Percentiles rank a stretch among this genome's conserved stretches.
These are phyloP conservation scores for Pangasius sanitwongsei DNA, from an alignment of 2,797 vertebrate genomes.

Conservation along the genomic window DNA sequence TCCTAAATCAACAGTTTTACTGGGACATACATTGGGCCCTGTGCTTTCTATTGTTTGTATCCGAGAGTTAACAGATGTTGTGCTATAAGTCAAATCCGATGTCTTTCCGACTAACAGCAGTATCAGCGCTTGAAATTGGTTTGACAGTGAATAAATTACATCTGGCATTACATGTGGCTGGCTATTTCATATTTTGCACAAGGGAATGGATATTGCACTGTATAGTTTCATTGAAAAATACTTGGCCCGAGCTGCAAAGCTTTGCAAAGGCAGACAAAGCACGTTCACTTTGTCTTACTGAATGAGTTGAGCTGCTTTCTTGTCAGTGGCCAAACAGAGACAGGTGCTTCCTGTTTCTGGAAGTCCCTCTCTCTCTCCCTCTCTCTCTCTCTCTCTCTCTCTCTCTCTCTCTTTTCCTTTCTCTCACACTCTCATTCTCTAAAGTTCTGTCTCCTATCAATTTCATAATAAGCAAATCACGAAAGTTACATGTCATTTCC, in stretches of 20 bases:
- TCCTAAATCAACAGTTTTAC: conserved; percentile 28
- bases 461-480: conserved; percentile 41
- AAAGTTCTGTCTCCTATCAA: conserved; percentile 30
- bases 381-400: conserved; percentile 31
- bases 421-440: conserved; percentile 27
- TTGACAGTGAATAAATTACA: conserved; percentile 55
- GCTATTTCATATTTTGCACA: conserved; percentile 57
- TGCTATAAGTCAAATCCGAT: conserved; percentile 42
- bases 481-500: conserved; percentile 38
- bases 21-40: not conserved
- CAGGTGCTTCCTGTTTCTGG: conserved; percentile 66
- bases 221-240: conserved; percentile 61
- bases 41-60: conserved; percentile 28
- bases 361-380: conserved; percentile 44
- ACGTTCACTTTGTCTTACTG: conserved; percentile 60
- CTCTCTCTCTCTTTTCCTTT: conserved; percentile 4
- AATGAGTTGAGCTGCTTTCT: conserved; percentile 60
- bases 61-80: conserved; percentile 27
- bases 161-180: conserved; percentile 56
- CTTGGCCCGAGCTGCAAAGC: conserved; percentile 57
- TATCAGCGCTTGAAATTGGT: conserved; percentile 49
- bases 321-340: conserved; percentile 59
- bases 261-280: conserved; percentile 54
- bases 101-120: conserved; percentile 38
- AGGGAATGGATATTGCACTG: conserved; percentile 58